Evolutionary conservation across 1,140 invertebrate species (phyloP), one percentile per base, ranked within the genome.

Genomic region (Zaprionus kolodkinae): DNA sequence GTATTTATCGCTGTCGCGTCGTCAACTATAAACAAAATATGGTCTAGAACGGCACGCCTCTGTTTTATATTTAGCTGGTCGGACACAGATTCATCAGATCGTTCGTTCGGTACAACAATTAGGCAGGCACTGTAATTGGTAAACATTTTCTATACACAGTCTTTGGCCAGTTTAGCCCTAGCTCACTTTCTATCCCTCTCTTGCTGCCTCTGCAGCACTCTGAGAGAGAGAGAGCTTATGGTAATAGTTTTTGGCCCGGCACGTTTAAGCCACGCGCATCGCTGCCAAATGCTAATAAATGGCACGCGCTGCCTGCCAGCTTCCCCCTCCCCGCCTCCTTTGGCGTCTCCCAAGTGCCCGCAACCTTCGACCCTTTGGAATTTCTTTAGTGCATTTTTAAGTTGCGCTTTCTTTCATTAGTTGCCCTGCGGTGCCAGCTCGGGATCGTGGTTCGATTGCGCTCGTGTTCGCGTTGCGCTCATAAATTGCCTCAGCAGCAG

Each of bases 1-100:
- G 15, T 86, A 78, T 86, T 81, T 81, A 76, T 70, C 75, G 79
- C 79, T 88, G 83, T 88, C 83, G 83, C 69, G 50, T 48, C 6
- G 55, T 30, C 72, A 73, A 80, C 80, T 76, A 75, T 85, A 85
- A 83, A 80, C 81, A 83, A 84, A 68, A 17, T 63, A 35, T 35
- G 1, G 21, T 21, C 21, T 1, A 21, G 21, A 21, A 21, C 33
- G 61, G 79, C 79, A 82, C 79, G 71, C 71, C 52, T 48, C 66
- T 45, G 30, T 11, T 63, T 36, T 79, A 78, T 74, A 70, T 65
- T 35, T 43, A 59, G 30, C 36, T 40, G 33, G n/a, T n/a, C n/a
- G 21, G n/a, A 5, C 52, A 57, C 33, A 33, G 12, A 15, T 35
- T 17, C 21, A 68, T 68, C 30, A 27, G 50, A 17, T n/a, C 9